Conservation (phyloP, 2,888 invertebrate genomes). For the Macrophya annulata region DNA sequence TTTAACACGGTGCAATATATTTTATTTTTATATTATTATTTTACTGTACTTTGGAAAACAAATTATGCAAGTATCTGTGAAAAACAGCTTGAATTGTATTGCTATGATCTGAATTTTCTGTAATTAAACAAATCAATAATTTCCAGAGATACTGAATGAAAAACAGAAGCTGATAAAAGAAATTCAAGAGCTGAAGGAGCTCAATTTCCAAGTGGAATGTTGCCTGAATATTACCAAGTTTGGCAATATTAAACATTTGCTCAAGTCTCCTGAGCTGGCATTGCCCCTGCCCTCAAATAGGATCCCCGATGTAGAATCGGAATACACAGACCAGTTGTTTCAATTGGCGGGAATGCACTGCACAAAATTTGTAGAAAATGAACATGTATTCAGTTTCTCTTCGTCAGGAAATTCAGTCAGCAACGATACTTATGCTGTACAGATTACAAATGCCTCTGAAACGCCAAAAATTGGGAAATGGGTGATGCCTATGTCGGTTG, state of each 20-base stretch:
- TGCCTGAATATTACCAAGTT: constrained; percentile 35
- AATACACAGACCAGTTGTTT: constrained; percentile 60
- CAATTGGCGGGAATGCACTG: constrained; percentile 66
- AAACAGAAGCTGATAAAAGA: constrained; percentile 29
- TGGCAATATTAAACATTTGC: constrained; percentile 23
- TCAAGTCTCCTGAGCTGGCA: neutral
- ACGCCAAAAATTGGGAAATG: constrained; percentile 65
- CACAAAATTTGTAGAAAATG: constrained; percentile 55
- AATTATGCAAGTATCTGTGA: neutral
- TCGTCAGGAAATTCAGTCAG: neutral
- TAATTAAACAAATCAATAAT: neutral
- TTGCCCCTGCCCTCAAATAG: neutral
- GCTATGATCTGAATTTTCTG: neutral
- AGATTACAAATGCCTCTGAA: constrained; percentile 61
- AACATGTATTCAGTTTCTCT: constrained; percentile 65
- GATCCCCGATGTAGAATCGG: neutral
- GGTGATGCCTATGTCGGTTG: constrained; percentile 67
- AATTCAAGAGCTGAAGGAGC: constrained; percentile 16
- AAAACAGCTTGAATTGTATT: neutral
- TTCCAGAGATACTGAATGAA: neutral
- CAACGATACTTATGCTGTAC: constrained; percentile 58
- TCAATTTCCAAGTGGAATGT: constrained; percentile 36
- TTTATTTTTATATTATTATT: neutral
- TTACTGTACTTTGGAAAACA: neutral
- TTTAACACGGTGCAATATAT: neutral